Evolutionary conservation across 1,140 invertebrate genomes (phyloP).

Genomic region (Achroia grisella): DNA sequence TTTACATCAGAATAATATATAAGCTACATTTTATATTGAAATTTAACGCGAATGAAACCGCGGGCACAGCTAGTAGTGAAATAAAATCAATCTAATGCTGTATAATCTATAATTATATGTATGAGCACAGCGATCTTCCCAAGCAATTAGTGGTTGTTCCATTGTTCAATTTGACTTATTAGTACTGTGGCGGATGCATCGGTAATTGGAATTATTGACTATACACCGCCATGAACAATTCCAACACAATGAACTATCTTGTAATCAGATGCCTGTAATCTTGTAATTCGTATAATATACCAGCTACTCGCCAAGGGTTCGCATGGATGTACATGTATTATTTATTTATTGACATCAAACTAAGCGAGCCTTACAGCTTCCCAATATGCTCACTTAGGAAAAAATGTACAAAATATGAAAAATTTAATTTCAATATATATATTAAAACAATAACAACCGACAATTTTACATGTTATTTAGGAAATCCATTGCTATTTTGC

Average conservation of each 20-base stretch:
- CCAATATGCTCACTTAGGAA: too few species aligned
- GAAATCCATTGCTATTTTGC: too few species aligned
- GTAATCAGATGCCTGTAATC: constrained; percentile 17
- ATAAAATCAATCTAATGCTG: neutral
- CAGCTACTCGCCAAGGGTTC: too few species aligned
- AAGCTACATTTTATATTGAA: too few species aligned
- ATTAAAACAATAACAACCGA: too few species aligned
- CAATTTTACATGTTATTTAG: too few species aligned
- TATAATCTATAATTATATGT: neutral
- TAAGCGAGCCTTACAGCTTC: too few species aligned
- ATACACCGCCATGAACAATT: neutral
- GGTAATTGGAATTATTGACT: constrained; percentile 33
- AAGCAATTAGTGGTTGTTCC: constrained; percentile 29
- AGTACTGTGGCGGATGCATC: constrained; percentile 15
- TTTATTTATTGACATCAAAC: too few species aligned
- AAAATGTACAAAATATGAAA: too few species aligned
- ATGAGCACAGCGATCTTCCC: neutral
- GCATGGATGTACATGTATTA: too few species aligned
- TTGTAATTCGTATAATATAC: constrained; percentile 9
- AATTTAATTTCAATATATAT: too few species aligned
- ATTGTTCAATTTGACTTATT: constrained; percentile 40
- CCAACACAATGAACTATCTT: constrained; percentile 6
- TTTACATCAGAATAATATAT: too few species aligned
- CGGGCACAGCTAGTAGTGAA: neutral
- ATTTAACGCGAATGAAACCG: neutral